Evolutionary conservation across 2,888 invertebrate genomes (phyloP).

Genomic region (Sipha maydis): DNA sequence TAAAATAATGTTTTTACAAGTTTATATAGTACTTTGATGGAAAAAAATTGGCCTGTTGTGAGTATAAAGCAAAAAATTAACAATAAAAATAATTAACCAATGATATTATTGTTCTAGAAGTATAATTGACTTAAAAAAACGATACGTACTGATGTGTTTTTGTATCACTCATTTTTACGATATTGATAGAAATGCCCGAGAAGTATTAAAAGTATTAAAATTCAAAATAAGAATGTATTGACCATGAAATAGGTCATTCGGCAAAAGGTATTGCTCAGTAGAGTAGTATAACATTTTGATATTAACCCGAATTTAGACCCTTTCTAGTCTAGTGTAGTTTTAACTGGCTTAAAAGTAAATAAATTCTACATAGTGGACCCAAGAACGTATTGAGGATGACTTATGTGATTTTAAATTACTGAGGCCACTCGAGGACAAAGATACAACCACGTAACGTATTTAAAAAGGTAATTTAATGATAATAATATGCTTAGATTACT

Average conservation of each 20-base stretch:
- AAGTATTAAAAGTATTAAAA: conserved; percentile 13
- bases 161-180: too few species aligned
- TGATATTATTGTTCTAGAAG: too few species aligned
- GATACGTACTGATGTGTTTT: too few species aligned
- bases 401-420: conserved; percentile 46
- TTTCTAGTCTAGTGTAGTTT: conserved; percentile 38
- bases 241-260: neutral
- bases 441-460: neutral
- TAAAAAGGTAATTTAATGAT: neutral
- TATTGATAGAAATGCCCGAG: neutral
- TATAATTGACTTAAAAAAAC: too few species aligned
- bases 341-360: conserved; percentile 52
- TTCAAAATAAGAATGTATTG: conserved; percentile 1
- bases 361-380: conserved; percentile 21
- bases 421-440: neutral
- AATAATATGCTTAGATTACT: neutral
- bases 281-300: conserved; percentile 37
- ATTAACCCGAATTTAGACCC: conserved; percentile 40
- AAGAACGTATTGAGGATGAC: conserved; percentile 45
- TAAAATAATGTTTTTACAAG: too few species aligned
- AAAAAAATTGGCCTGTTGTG: too few species aligned
- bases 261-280: conserved; percentile 29
- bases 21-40: too few species aligned
- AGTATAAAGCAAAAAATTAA: too few species aligned
- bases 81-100: too few species aligned